Conservation (phyloP, 2,113 vertebrate species). For the Bothrops jararaca region DNA sequence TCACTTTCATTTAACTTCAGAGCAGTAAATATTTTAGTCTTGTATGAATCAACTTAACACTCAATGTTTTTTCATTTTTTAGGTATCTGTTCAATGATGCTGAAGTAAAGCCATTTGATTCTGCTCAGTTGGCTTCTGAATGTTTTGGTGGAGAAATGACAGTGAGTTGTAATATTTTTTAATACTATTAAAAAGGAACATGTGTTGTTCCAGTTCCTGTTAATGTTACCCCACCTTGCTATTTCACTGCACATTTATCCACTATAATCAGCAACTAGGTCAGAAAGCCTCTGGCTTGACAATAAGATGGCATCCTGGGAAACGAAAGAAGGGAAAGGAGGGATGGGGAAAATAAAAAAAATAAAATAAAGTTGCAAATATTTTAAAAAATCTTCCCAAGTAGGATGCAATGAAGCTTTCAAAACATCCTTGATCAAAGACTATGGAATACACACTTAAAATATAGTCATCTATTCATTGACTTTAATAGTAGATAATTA, state of each 20-base stretch:
- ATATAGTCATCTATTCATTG: not conserved
- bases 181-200: not conserved
- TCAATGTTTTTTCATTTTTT: conserved; percentile 35
- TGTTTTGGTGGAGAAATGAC: conserved; percentile 99
- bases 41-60: not conserved
- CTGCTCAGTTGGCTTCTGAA: conserved; percentile 94
- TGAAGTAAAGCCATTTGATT: conserved; percentile 98
- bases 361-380: too few relatives aligned
- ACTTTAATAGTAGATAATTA: not conserved
- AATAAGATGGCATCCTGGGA: not conserved
- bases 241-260: not conserved
- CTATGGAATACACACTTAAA: not conserved
- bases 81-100: conserved; percentile 99
- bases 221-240: not conserved
- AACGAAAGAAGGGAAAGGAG: not conserved
- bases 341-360: not conserved
- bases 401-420: not conserved
- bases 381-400: not conserved
- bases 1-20: not conserved
- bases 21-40: not conserved
- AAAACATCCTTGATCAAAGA: not conserved
- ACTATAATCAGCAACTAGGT: not conserved
- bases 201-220: not conserved
- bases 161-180: conserved; percentile 65
- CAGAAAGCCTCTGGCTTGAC: not conserved